Evolutionary conservation across 2,797 vertebrate species (phyloP), one percentile per base, ranked within the genome.

Genomic region (Erethizon dorsatum): DNA sequence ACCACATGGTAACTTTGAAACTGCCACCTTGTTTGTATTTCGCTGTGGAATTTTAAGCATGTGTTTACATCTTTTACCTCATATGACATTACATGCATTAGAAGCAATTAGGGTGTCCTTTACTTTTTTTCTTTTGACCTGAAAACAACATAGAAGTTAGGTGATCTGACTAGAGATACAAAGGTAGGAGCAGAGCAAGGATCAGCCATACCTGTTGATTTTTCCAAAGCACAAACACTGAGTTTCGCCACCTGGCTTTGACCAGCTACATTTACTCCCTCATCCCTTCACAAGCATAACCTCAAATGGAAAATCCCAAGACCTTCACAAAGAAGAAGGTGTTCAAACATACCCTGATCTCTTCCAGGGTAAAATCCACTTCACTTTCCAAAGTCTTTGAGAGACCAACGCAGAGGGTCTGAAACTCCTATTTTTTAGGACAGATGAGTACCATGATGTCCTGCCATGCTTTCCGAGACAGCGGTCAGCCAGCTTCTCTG

Each of bases 231-330:
- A 94, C 86, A 96, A 86, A 92, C 69, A 54, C 52, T 15, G 69
- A 83, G 56, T 67, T 96, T n/a, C 61, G 54, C 63, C 45, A 52
- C 47, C 18, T 33, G 65, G 65, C 73, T 95, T 94, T 77, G 65
- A 63, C 57, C 82, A 78, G 63, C 54, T 86, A 65, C 26, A 6
- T 82, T 3, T 54, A 33, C 61, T 69, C 17, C 54, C 67, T 90
- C 33, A 73, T 11, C 78, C 87, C 88, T 93, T 84, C 41, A 54
- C 50, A 78, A 83, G 83, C 41, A 94, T 17, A 92, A 41, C 63
- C 54, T n/a, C 95, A 56, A 71, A 33, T 13, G 63, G 94, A 94
- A 95, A 96, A 93, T 65, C 28, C 84, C 78, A 69, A 28, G 26
- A 59, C 75, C 26, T 94, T 69, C 69, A 83, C 75, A 82, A 78